Evolutionary conservation across 1,140 invertebrate genomes (phyloP), one percentile per base, ranked within the genome.

Genomic region (Thaumatotibia leucotreta): DNA sequence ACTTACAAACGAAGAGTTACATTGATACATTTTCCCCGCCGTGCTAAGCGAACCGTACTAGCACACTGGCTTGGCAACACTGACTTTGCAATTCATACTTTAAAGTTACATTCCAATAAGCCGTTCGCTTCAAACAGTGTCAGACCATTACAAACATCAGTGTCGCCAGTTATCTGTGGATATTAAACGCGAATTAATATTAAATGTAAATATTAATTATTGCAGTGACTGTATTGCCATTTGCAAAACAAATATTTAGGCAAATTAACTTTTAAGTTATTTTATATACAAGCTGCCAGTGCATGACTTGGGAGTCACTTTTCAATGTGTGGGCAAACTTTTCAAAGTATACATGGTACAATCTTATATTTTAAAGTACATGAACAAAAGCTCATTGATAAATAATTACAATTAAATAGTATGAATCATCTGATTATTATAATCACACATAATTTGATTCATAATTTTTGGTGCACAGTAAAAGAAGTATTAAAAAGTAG

Each of bases 21-120:
- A 65, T 65, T 63, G 66, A 49, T 50, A 50, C 61, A 69, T 68
- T 64, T 73, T 65, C 73, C 75, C 80, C 82, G 75, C 79, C 80
- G 72, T 75, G 77, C 79, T 80, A 79, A 74, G 66, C 77, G 58
- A 65, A 67, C 73, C 66, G 39, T 54, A n/a, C n/a, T n/a, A 27
- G 23, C 50, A 27, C 52, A 58, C 52, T 58, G 52, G 52, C 52
- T n/a, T 66, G 65, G 65, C 65, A 66, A 62, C 65, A 66, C 58
- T 31, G 65, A 39, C 2, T n/a, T 9, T 1, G 20, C 27, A 31
- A 22, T 23, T 27, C 11, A 29, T 9, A 14, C n/a, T n/a, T n/a
- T 32, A 61, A 61, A 31, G 14, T 14, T n/a, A 32, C 29, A 32
- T 61, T 29, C 27, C 31, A 17, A 8, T 14, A 61, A 61, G 50